These are phyloP conservation scores for Eremophila alpestris DNA, from an alignment of 2,797 vertebrate genomes.

Conservation along the genomic window DNA sequence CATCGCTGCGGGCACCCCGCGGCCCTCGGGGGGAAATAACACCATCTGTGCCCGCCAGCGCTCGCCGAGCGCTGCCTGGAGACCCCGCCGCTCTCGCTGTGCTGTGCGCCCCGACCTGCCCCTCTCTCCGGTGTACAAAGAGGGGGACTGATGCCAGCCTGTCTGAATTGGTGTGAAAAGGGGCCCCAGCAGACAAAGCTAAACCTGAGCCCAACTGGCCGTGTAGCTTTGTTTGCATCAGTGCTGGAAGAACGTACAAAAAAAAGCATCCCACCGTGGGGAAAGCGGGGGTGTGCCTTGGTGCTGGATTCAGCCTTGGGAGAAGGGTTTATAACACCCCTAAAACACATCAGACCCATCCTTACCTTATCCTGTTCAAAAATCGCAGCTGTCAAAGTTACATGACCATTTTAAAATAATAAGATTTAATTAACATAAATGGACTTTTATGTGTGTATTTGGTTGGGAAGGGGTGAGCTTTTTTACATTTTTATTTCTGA, in stretches of 20 bases:
- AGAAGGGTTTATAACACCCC: not conserved
- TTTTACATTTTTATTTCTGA: not conserved
- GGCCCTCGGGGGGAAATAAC: not conserved
- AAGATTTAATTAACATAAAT: not conserved
- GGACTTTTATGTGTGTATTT: not conserved
- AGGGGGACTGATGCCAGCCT: not conserved
- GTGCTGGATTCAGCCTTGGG: not conserved
- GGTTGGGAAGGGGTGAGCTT: not conserved
- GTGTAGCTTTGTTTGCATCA: not conserved
- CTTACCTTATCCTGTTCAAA: not conserved
- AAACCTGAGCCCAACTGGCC: not conserved
- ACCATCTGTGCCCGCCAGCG: not conserved
- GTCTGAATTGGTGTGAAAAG: not conserved
- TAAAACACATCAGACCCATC: not conserved
- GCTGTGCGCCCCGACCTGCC: not conserved
- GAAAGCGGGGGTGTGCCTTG: not conserved
- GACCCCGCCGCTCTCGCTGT: not conserved
- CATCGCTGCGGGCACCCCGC: not conserved
- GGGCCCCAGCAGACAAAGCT: not conserved
- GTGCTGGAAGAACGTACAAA: not conserved
- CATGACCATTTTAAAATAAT: accelerated
- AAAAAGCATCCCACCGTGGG: not conserved
- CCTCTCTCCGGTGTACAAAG: not conserved
- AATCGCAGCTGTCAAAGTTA: not conserved
- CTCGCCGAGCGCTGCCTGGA: not conserved